phyloP scores from a whole-genome alignment of 1,140 invertebrate species.

The Zaprionus vittiger region DNA sequence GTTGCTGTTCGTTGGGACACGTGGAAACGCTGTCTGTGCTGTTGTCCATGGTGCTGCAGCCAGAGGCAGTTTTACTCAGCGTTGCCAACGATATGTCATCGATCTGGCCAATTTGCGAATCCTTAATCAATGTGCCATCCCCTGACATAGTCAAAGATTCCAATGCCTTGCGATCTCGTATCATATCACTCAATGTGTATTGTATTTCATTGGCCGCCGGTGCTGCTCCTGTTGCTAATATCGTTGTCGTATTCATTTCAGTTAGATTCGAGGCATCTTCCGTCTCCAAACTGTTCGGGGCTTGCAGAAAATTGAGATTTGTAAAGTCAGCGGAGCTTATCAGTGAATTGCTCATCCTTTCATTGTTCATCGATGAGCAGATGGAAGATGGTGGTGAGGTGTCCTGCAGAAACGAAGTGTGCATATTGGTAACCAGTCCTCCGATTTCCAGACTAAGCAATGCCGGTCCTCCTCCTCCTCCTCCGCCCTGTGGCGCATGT shows the following conservation, averaged over 20 bases:
- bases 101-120: constrained; percentile 80
- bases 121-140: constrained; percentile 78
- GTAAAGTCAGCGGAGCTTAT: constrained; percentile 83
- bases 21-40: constrained; percentile 78
- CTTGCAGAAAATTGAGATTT: constrained; percentile 79
- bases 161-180: constrained; percentile 73
- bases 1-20: constrained; percentile 32
- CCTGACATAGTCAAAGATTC: constrained; percentile 77
- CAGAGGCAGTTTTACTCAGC: constrained; percentile 76
- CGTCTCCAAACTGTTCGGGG: constrained; percentile 64
- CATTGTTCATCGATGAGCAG: constrained; percentile 77
- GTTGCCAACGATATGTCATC: constrained; percentile 78
- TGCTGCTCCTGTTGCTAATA: constrained; percentile 42
- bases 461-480: constrained; percentile 17
- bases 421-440: constrained; percentile 77
- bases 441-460: constrained; percentile 78
- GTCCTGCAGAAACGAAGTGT: constrained; percentile 81
- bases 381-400: constrained; percentile 82
- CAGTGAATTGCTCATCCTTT: constrained; percentile 78
- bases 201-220: constrained; percentile 8
- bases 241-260: constrained; percentile 54
- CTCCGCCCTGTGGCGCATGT: constrained; percentile 21
- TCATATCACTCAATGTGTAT: constrained; percentile 77
- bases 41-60: constrained; percentile 81
- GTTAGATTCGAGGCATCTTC: neutral